A percentile compares a stretch with the other conserved stretches of the same genome.
Conservation (phyloP, 2,888 invertebrate species). For the Mycalesis mineus region DNA sequence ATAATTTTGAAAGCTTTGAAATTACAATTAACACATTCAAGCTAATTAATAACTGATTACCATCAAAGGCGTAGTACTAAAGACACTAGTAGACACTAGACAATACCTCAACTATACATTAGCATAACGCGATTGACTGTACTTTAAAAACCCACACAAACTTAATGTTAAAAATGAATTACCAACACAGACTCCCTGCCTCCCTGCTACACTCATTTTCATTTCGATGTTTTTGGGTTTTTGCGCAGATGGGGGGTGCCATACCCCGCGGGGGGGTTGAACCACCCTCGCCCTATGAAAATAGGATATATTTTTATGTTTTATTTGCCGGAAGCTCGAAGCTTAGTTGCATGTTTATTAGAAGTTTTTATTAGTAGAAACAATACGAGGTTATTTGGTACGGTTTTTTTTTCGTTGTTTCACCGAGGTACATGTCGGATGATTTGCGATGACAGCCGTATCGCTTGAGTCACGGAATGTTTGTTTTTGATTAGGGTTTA, state of each 20-base stretch:
- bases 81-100: constrained; percentile 7
- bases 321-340: constrained; percentile 76
- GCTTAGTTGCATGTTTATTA: constrained; percentile 79
- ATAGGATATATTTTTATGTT: constrained; percentile 80
- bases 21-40: neutral
- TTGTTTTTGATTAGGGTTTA: constrained; percentile 45
- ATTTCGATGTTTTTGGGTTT: constrained; percentile 80
- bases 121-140: constrained; percentile 52
- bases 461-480: constrained; percentile 62
- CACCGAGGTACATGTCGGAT: constrained; percentile 32
- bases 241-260: constrained; percentile 68
- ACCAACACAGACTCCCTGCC: constrained; percentile 69
- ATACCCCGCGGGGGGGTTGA: constrained; percentile 36
- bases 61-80: neutral
- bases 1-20: neutral
- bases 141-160: constrained; percentile 77
- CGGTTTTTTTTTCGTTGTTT: constrained; percentile 33
- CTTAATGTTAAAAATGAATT: constrained; percentile 79
- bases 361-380: constrained; percentile 77
- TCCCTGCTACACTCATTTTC: constrained; percentile 77
- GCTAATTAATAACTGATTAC: neutral
- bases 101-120: constrained; percentile 32
- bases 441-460: constrained; percentile 63
- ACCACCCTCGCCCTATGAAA: constrained; percentile 74
- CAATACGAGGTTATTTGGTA: constrained; percentile 55